Evolutionary conservation across 2,888 invertebrate genomes (phyloP), one percentile per base, ranked within the genome.

Genomic region (Dicranocentrus wangi): DNA sequence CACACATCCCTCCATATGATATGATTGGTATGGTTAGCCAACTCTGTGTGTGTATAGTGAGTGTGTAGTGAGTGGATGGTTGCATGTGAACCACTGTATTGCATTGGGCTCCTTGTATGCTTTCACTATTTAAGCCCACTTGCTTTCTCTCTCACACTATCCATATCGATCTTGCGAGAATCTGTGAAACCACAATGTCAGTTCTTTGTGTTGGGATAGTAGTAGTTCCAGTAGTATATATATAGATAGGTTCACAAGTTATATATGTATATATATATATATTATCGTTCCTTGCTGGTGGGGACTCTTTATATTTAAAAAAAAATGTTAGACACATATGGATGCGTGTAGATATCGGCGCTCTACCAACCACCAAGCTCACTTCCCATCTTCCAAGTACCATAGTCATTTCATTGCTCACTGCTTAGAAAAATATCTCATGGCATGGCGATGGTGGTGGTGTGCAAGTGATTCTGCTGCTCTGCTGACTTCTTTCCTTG

Each of bases 151-250:
- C 43, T 55, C 69, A 25, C 63, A 42, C 70, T 78, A 78, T 69
- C 76, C 73, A 70, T 82, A 82, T 82, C 82, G 82, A 82, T 82
- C 82, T 79, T 71, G 79, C 43, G 63, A 82, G 82, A 85, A 82
- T 85, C 85, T 81, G 82, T 83, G 82, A 83, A 85, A 85, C 85
- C 85, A 82, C 85, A 85, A 81, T 83, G 83, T 82, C 81, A 78
- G 83, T 81, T 82, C 83, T 82, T 79, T 82, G 81, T 73, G 61
- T 70, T 61, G 71, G 60, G 53, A 70, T 53, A 39, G 65, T 55
- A 27, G 39, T 53, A 65, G 39, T 39, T 17, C 28, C 39, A 69
- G 17, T 17, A 60, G 17, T 8, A 10, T 3, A 5, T n/a, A n/a
- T n/a, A n/a, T n/a, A n/a, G n/a, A n/a, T n/a, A n/a, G n/a, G n/a